These are phyloP conservation scores for Danio aesculapii DNA, from an alignment of 2,797 vertebrate genomes.

Conservation along the genomic window DNA sequence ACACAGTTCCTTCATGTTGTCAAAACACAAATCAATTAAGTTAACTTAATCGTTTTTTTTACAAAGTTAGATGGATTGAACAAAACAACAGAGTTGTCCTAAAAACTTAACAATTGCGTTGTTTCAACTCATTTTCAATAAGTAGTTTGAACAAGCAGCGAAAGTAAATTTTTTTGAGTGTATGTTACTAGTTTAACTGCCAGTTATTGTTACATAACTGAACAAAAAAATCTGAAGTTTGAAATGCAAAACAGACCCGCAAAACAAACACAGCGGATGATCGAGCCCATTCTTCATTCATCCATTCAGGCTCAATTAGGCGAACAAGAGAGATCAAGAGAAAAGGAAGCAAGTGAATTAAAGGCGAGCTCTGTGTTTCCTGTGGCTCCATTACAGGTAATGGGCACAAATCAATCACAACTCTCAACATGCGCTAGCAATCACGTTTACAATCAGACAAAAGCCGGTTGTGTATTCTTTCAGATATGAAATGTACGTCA, in stretches of 20 bases:
- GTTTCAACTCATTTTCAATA: too few species aligned
- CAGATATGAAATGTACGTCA: slow-evolving; percentile 15
- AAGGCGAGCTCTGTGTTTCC: not conserved
- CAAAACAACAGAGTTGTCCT: too few species aligned
- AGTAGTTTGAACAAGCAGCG: too few species aligned
- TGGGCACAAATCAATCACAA: slow-evolving; percentile 4
- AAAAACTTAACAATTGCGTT: too few species aligned
- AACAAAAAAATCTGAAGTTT: slow-evolving; percentile 16
- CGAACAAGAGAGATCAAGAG: slow-evolving; percentile 25
- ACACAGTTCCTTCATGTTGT: too few species aligned
- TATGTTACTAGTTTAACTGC: too few species aligned
- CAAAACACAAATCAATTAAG: too few species aligned
- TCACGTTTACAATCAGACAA: slow-evolving; percentile 1
- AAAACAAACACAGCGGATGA: slow-evolving; percentile 19
- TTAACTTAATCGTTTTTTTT: too few species aligned
- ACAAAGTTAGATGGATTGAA: too few species aligned
- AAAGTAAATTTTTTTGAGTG: too few species aligned
- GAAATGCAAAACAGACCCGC: slow-evolving; percentile 19
- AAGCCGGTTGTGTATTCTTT: slow-evolving; percentile 23
- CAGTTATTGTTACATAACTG: slow-evolving; percentile 8
- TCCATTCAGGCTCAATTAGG: slow-evolving; percentile 22
- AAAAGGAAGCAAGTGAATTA: not conserved
- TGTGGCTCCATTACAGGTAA: slow-evolving; percentile 11
- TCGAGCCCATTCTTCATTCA: slow-evolving; percentile 10
- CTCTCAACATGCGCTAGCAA: not conserved